Base-by-base conservation (phyloP, 2,113 vertebrate species). In the Myanophis thanlyinensis region DNA sequence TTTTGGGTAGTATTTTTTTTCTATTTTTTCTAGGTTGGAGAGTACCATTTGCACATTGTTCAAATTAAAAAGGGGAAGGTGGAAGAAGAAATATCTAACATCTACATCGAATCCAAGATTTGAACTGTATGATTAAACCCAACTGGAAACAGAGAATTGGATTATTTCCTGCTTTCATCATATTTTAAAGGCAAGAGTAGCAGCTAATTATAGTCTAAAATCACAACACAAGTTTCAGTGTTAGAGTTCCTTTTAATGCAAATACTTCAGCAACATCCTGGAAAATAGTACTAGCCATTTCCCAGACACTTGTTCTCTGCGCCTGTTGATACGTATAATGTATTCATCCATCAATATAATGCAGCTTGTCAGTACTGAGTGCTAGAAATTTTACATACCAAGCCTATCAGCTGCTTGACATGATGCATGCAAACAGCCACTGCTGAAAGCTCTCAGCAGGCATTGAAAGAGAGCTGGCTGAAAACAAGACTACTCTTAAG, bases 321-420 rank as follows among this genome's bases (percentile, higher is more conserved):
- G 84, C 56, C 25, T 86, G 53, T 13, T 12, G n/a, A 73, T 89
- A 89, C 49, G 93, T 80, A 88, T 91, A 94, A 95, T 95, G 49
- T 85, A 87, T 40, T 96, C 96, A 95, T 93, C 94, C 85, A 94
- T 95, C 94, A 95, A 90, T 94, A 91, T 95, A 96, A 90, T 80
- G 92, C 3, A 95, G 87, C 56, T 86, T 91, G 88, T 46, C 93
- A 90, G 93, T 46, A 92, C 92, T 46, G 56, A 92, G 85, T 91
- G 40, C 46, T 93, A 93, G 44, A 95, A 94, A 93, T 91, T 86
- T 35, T 89, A 40, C 51, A 73, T 15, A 87, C 59, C 87, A 93
- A 93, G 85, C 93, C 27, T 53, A 94, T 44, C 46, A 52, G 90
- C 89, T 9, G 25, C 92, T 92, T 0, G 4, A 90, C 6, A 1